These are phyloP conservation scores for Pseudanteris insignis DNA, from an alignment of 2,888 invertebrate genomes.

Conservation along the genomic window DNA sequence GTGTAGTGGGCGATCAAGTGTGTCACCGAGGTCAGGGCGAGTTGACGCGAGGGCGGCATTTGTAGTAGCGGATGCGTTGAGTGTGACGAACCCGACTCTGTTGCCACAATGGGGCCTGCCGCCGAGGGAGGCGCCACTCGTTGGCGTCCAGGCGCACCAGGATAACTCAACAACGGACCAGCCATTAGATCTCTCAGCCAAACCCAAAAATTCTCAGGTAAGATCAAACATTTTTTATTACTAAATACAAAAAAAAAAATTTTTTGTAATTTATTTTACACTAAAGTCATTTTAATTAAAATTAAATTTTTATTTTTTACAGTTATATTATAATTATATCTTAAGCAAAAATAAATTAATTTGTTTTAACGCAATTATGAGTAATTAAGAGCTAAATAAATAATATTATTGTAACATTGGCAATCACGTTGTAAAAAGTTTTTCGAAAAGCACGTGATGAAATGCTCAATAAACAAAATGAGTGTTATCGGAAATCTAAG, in stretches of 20 bases:
- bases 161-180: constrained; percentile 71
- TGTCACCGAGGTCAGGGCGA: constrained; percentile 66
- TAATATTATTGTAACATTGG: not conserved
- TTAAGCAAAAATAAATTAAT: too few relatives aligned
- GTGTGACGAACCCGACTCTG: constrained; percentile 68
- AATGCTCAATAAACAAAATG: constrained; percentile 10
- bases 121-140: constrained; percentile 66
- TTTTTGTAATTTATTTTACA: too few relatives aligned
- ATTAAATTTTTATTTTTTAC: too few relatives aligned
- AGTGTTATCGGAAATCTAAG: constrained; percentile 19
- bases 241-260: not conserved
- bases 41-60: constrained; percentile 73
- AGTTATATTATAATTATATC: too few relatives aligned
- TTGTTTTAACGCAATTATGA: too few relatives aligned
- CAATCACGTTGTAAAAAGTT: constrained; percentile 8
- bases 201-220: constrained; percentile 71
- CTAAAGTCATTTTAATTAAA: too few relatives aligned
- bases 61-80: constrained; percentile 74
- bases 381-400: too few relatives aligned
- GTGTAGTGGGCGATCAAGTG: constrained; percentile 66
- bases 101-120: constrained; percentile 65
- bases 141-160: constrained; percentile 63
- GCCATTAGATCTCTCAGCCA: constrained; percentile 87
- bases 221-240: constrained; percentile 1
- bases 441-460: constrained; percentile 24